Percentiles rank a stretch among this genome's conserved stretches.
These are phyloP conservation scores for Eulithis prunata DNA, from an alignment of 2,888 invertebrate genomes.

Conservation along the genomic window DNA sequence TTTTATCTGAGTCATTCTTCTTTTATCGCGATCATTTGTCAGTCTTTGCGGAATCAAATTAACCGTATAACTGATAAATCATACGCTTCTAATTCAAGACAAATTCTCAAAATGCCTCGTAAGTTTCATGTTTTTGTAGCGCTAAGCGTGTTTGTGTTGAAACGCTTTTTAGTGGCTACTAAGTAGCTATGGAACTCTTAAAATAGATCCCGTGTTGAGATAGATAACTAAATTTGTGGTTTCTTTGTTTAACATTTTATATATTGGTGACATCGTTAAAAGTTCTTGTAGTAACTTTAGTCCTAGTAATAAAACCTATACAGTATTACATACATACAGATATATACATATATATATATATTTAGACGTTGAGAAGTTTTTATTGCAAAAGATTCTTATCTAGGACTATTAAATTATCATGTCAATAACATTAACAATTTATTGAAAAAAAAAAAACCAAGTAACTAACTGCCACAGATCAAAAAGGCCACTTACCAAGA, in stretches of 20 bases:
- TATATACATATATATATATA: no score
- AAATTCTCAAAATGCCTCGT: conserved; percentile 28
- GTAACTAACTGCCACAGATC: no score
- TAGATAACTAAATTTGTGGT: neutral
- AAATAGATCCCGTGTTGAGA: conserved; percentile 20
- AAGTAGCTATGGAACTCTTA: conserved; percentile 28
- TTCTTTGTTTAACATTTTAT: conserved; percentile 1
- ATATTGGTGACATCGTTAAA: neutral
- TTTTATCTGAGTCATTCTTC: conserved; percentile 14
- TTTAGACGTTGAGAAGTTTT: no score
- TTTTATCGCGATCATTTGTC: conserved; percentile 14
- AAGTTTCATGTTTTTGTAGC: conserved; percentile 18
- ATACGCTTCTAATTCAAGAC: conserved; percentile 30
- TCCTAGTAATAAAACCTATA: no score
- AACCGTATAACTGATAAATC: conserved; percentile 33
- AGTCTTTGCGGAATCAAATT: conserved; percentile 26
- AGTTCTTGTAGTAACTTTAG: no score
- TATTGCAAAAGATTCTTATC: no score
- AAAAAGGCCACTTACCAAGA: no score
- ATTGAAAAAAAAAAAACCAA: no score
- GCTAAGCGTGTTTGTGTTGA: conserved; percentile 17
- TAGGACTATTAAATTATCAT: no score
- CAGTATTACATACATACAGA: no score
- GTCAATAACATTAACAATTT: no score
- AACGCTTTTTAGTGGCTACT: conserved; percentile 26